Conservation (phyloP, 2,113 vertebrate genomes). For the Xerus inauris region DNA sequence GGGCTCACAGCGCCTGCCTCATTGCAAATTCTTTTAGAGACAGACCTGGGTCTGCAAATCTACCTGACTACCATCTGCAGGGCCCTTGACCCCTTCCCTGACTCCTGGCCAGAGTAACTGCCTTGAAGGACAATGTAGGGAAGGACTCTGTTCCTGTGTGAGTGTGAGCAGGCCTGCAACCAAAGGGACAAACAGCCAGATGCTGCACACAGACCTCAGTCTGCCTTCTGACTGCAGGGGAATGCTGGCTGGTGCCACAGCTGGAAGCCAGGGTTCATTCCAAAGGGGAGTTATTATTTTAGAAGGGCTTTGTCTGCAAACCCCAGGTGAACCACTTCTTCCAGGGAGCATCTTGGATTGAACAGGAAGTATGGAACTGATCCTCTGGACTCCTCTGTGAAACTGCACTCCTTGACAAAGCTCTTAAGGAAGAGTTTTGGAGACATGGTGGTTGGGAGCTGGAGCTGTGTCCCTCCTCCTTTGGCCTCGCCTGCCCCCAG, state of each 20-base stretch:
- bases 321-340: not conserved
- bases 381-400: not conserved
- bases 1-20: not conserved
- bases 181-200: not conserved
- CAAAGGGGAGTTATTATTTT: not conserved
- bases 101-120: not conserved
- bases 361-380: not conserved
- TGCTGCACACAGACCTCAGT: not conserved
- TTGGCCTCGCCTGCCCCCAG: not conserved
- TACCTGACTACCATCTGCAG: not conserved
- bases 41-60: not conserved
- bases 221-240: not conserved
- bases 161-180: not conserved
- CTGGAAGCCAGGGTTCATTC: not conserved
- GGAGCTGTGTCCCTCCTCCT: not conserved
- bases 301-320: slow-evolving; percentile 5
- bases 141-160: not conserved
- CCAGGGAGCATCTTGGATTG: slow-evolving; percentile 9
- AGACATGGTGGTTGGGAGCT: not conserved
- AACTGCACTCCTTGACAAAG: not conserved
- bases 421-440: not conserved
- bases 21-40: not conserved
- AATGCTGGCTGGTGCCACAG: not conserved
- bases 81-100: not conserved
- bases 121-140: not conserved